Base-by-base conservation (phyloP, 2,797 vertebrate species). In the Catharus ustulatus region DNA sequence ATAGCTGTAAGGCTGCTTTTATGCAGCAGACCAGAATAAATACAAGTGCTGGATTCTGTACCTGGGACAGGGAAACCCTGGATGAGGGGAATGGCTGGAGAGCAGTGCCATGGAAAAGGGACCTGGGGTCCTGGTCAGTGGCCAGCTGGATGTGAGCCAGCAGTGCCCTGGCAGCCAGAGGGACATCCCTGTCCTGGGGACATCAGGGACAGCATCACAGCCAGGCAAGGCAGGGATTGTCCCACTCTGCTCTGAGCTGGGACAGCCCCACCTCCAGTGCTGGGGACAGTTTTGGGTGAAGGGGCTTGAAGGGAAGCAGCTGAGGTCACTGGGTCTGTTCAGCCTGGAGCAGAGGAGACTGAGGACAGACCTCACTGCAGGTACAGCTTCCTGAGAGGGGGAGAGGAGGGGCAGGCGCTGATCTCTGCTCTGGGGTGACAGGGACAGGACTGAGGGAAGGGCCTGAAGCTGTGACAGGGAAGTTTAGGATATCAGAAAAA, bases 341-440 rank as follows among this genome's bases (percentile, higher is more conserved):
- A 67, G 43, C 51, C 59, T 57, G 61, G 43, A 38, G 10, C 10
- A 38, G 36, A 38, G 10, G 36, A 38, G 36, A 38, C 36, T 38
- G 36, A 38, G 36, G 36, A 38, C 36, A 38, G 36, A 38, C 36
- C 36, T 38, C 36, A 38, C 36, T 38, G 36, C 36, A 84, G 36
- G 2, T 11, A 10, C 36, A 66, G 0, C 5, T 38, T 58, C 43
- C 43, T 0, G 0, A 5, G 45, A 22, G 26, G 18, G 38, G 27
- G 12, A 76, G 5, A 52, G n/a, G 8, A 76, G 23, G 12, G 62
- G 3, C 62, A 85, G 54, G n/a, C 54, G n/a, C 54, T 52, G 55
- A 30, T 46, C 83, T 61, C 55, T 68, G 40, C 63, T 61, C 69
- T 58, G 16, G 16, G 26, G 17, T 34, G 17, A 5, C 34, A 34